Evolutionary conservation across 2,113 vertebrate genomes (phyloP).

Genomic region (Furnarius figulus): DNA sequence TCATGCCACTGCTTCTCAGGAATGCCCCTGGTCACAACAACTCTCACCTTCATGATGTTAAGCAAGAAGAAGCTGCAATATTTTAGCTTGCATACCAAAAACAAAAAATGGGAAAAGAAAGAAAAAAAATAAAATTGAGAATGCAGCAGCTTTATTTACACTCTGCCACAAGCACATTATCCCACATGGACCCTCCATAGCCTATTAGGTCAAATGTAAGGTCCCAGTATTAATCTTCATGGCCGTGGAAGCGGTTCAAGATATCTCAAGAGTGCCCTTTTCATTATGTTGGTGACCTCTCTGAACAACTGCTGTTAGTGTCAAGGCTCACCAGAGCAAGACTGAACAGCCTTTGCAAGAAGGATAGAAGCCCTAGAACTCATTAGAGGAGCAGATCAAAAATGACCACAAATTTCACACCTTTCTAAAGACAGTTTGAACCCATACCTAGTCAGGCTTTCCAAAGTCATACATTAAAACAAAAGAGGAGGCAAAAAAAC

Average conservation of each 20-base stretch:
- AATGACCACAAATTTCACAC: not conserved
- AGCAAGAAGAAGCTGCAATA: not conserved
- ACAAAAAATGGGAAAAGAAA: fast-evolving
- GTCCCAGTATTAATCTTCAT: slow-evolving; percentile 14
- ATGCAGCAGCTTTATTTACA: not conserved
- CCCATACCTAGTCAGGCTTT: not conserved
- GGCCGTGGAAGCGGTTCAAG: slow-evolving; percentile 9
- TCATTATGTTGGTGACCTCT: slow-evolving; percentile 25
- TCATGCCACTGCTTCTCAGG: not conserved
- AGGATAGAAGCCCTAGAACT: not conserved
- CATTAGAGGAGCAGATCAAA: not conserved
- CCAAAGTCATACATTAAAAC: not conserved
- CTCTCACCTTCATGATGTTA: not conserved
- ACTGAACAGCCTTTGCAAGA: not conserved
- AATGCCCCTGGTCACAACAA: not conserved
- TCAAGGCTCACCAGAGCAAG: slow-evolving; percentile 36
- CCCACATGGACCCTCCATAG: not conserved
- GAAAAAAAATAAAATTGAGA: not conserved
- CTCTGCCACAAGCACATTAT: not conserved
- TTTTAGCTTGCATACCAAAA: not conserved
- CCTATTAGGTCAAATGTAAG: slow-evolving; percentile 39
- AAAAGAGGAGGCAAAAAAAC: not conserved
- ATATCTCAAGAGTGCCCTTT: slow-evolving; percentile 24
- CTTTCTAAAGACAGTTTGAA: not conserved
- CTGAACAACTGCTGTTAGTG: slow-evolving; percentile 13